A percentile compares a stretch with the other conserved stretches of the same genome.
Conservation (phyloP, 2,113 vertebrate genomes). For the Crypturellus undulatus region DNA sequence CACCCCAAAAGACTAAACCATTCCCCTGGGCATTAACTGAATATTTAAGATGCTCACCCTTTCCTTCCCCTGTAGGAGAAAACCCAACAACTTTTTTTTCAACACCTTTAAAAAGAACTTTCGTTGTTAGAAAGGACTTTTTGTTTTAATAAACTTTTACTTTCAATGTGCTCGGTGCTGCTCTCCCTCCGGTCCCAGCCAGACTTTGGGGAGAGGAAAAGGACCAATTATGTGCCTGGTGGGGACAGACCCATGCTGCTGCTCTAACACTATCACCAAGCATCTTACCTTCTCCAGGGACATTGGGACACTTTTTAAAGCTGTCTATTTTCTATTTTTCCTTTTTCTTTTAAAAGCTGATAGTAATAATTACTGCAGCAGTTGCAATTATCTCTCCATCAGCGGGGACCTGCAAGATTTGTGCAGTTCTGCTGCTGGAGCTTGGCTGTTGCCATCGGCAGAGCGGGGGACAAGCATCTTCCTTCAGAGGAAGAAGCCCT, state of each 20-base stretch:
- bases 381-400: neutral
- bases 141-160: conserved; percentile 62
- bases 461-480: rapidly evolving
- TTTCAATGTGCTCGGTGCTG: conserved; percentile 2
- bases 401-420: neutral
- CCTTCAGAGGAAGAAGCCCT: neutral
- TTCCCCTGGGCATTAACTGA: conserved; percentile 36
- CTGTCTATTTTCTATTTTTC: neutral
- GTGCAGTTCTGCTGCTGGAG: neutral
- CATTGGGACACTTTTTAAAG: neutral
- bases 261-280: neutral
- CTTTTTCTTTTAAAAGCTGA: neutral
- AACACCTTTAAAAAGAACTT: conserved; percentile 38
- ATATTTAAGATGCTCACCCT: conserved; percentile 33
- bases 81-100: conserved; percentile 11
- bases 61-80: conserved; percentile 31
- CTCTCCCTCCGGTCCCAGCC: neutral
- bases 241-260: rapidly evolving
- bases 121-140: conserved; percentile 44
- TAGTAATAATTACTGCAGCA: neutral
- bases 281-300: neutral
- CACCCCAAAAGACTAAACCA: neutral
- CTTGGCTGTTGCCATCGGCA: rapidly evolving
- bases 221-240: neutral
- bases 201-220: neutral